Percentiles rank a stretch among this genome's conserved stretches.
phyloP scores from a whole-genome alignment of 2,113 vertebrate genomes.

The Toxotes chatareus region DNA sequence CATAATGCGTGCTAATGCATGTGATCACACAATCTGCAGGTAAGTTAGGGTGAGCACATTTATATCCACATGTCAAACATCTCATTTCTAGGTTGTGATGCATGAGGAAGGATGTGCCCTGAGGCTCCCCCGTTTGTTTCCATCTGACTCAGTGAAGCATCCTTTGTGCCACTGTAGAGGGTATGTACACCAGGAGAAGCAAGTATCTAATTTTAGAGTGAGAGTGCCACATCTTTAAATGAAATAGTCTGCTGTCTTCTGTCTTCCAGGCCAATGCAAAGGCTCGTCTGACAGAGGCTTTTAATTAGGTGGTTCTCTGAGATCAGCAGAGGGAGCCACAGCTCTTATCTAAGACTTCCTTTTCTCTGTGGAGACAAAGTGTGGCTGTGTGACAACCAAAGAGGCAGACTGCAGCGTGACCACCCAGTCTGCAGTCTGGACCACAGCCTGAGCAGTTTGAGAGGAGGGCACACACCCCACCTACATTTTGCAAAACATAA shows the following conservation, averaged over 20 bases:
- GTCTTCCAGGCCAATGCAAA: conserved; percentile 36
- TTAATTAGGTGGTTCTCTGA: conserved; percentile 66
- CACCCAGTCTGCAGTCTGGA: conserved; percentile 46
- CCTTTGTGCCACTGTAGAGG: conserved; percentile 49
- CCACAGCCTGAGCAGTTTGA: conserved; percentile 17
- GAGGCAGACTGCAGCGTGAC: conserved; percentile 46
- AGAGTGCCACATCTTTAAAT: conserved; percentile 44
- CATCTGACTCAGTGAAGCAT: conserved; percentile 68
- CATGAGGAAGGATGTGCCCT: conserved; percentile 54
- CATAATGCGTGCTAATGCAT: conserved; percentile 33
- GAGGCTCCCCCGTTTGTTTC: conserved; percentile 58
- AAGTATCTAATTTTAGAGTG: conserved; percentile 49
- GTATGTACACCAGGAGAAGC: conserved; percentile 40
- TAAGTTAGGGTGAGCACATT: conserved; percentile 38
- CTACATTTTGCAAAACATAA: conserved; percentile 31
- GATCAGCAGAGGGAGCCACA: conserved; percentile 79
- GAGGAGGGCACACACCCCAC: conserved; percentile 13
- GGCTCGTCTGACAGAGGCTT: conserved; percentile 35
- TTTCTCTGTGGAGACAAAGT: conserved; percentile 59
- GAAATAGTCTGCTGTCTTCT: conserved; percentile 47
- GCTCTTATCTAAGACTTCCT: conserved; percentile 65
- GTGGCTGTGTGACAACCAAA: conserved; percentile 51
- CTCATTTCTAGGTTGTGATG: conserved; percentile 59
- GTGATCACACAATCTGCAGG: conserved; percentile 58
- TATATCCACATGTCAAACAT: conserved; percentile 44